Percentiles rank a stretch among this genome's conserved stretches.
phyloP scores from a whole-genome alignment of 2,797 vertebrate species.

The Mormyrops attenuatus region DNA sequence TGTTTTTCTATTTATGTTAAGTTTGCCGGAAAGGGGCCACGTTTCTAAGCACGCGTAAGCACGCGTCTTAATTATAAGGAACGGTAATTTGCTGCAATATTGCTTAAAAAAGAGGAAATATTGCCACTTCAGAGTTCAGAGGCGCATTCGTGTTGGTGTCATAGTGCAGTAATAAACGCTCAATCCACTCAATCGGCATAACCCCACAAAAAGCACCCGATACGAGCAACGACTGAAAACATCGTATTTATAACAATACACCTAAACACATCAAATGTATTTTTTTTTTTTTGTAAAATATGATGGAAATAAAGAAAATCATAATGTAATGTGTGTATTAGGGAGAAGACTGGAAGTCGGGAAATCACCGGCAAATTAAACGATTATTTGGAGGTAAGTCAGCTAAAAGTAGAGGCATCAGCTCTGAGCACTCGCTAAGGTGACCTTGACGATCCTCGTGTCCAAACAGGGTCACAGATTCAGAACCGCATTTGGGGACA shows the following conservation, averaged over 20 bases:
- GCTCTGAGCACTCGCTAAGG: not conserved
- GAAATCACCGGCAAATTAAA: not conserved
- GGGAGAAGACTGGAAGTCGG: not conserved
- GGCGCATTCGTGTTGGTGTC: not conserved
- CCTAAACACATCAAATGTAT: not conserved
- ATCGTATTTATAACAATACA: not conserved
- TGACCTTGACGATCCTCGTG: conserved; percentile 16
- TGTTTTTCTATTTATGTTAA: not conserved
- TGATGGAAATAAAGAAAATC: not conserved
- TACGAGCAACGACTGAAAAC: not conserved
- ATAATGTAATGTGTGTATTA: not conserved
- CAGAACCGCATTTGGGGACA: not conserved
- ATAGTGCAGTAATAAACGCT: not conserved
- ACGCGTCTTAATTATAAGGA: not conserved
- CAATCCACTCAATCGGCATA: not conserved
- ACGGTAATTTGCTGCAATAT: not conserved
- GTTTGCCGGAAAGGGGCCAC: not conserved
- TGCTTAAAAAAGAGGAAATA: not conserved
- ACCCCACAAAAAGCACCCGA: not conserved
- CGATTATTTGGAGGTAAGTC: not conserved
- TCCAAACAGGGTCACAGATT: conserved; percentile 9
- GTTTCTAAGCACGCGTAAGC: not conserved
- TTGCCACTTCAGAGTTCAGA: not conserved
- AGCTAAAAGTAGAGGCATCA: not conserved
- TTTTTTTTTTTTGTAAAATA: not conserved